Base-by-base conservation (phyloP, 2,888 invertebrate species). In the Atethmia centrago region DNA sequence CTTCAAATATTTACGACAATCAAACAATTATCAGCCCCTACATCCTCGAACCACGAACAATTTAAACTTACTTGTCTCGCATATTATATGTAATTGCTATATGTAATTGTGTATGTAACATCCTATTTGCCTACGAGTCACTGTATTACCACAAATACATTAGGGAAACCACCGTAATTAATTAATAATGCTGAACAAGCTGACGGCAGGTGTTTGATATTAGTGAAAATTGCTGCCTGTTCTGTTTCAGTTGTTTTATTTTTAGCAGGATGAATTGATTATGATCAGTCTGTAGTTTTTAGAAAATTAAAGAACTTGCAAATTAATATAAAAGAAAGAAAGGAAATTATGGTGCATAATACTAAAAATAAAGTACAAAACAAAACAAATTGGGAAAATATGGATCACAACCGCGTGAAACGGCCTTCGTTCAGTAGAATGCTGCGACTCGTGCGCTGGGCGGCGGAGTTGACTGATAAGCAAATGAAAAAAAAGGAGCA, bases 121-220 rank as follows among this genome's bases (percentile, higher is more conserved):
- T 49, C n/a, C 51, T 77, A 68, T 83, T 83, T 79, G 67, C 59
- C 31, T 64, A 55, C 47, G 7, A 65, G 28, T 85, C 21, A 59
- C 74, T 79, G 55, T 78, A 64, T 58, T 72, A 74, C 74, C 79
- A 69, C 83, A 79, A 83, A 77, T 76, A 79, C 74, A 72, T 85
- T 71, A 77, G 31, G 59, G 70, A 56, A 77, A 77, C 85, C 74
- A 51, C 67, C 31, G 61, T 66, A 31, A 83, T 79, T 71, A 83
- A 84, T 85, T 78, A 83, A 82, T 84, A n/a, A n/a, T 79, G 61
- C 62, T 56, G 74, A 79, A 71, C 83, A 74, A 59, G 49, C 61
- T 59, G 49, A 42, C 70, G 53, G 51, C 75, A 72, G 62, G 45
- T 70, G 79, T 79, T 82, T 79, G 64, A 65, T 73, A 65, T 83